phyloP scores from a whole-genome alignment of 1,140 invertebrate genomes.

The Bombus consobrinus region DNA sequence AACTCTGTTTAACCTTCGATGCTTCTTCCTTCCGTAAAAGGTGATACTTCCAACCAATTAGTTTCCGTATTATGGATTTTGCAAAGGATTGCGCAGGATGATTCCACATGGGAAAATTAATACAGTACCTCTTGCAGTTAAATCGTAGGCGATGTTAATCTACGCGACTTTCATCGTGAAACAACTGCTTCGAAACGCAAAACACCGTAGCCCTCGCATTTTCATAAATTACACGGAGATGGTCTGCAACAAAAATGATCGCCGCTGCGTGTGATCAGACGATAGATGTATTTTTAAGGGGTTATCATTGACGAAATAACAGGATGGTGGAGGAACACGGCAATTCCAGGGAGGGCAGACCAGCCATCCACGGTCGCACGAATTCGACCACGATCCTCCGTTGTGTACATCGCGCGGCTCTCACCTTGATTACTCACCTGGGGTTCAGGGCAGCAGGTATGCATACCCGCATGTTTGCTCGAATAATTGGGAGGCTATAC shows the following conservation, averaged over 20 bases:
- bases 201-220: neutral
- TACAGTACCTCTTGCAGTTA: no score
- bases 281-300: conserved; percentile 23
- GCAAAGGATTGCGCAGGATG: no score
- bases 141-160: no score
- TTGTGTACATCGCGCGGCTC: conserved; percentile 57
- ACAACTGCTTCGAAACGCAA: neutral
- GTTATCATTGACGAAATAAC: conserved; percentile 39
- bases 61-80: no score
- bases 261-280: neutral
- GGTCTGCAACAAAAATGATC: neutral
- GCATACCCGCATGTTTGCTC: conserved; percentile 69
- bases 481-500: conserved; percentile 65
- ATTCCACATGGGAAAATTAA: no score
- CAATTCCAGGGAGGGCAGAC: conserved; percentile 2
- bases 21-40: neutral
- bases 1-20: neutral
- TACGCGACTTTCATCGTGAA: no score
- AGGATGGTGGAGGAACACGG: conserved; percentile 1
- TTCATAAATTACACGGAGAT: conserved; percentile 1
- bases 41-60: neutral
- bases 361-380: conserved; percentile 33
- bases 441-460: conserved; percentile 63
- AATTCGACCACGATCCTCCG: conserved; percentile 46
- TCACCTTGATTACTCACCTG: conserved; percentile 70